Conservation (phyloP, 1,140 invertebrate genomes). For the Mylabris phalerata region DNA sequence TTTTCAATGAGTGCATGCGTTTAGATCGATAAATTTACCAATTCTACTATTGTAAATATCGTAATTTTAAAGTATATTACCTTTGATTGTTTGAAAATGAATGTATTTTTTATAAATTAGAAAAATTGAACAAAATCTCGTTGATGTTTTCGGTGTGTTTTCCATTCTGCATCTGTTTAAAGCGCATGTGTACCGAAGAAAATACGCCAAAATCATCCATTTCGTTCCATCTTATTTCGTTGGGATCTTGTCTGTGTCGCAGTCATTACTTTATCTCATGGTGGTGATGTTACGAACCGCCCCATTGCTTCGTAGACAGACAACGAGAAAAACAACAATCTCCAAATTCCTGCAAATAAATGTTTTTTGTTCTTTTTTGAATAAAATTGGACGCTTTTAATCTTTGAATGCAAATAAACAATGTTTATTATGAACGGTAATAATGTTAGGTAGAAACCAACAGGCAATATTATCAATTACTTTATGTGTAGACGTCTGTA, state of each 20-base stretch:
- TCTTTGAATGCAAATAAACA: conserved; percentile 20
- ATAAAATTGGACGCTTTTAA: conserved; percentile 8
- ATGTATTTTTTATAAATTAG: too few species aligned
- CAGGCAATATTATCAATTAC: conserved; percentile 2
- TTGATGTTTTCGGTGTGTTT: neutral
- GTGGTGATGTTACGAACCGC: conserved; percentile 4
- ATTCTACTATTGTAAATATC: too few species aligned
- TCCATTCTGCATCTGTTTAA: neutral
- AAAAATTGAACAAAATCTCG: neutral
- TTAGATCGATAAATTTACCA: too few species aligned
- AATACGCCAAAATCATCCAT: conserved; percentile 1
- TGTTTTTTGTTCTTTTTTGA: conserved; percentile 4
- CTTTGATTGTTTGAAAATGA: too few species aligned
- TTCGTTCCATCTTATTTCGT: too few species aligned
- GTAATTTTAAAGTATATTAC: too few species aligned
- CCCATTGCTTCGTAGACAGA: conserved; percentile 18
- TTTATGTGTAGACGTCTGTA: neutral
- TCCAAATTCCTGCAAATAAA: conserved; percentile 25
- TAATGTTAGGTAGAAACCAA: conserved; percentile 1
- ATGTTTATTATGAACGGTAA: conserved; percentile 16
- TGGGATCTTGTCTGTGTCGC: conserved; percentile 3
- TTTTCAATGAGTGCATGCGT: too few species aligned
- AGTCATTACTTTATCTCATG: conserved; percentile 7
- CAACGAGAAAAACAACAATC: conserved; percentile 1
- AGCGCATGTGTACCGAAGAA: conserved; percentile 1